Conservation (phyloP, 2,888 invertebrate species). For the Synergus japonicus region DNA sequence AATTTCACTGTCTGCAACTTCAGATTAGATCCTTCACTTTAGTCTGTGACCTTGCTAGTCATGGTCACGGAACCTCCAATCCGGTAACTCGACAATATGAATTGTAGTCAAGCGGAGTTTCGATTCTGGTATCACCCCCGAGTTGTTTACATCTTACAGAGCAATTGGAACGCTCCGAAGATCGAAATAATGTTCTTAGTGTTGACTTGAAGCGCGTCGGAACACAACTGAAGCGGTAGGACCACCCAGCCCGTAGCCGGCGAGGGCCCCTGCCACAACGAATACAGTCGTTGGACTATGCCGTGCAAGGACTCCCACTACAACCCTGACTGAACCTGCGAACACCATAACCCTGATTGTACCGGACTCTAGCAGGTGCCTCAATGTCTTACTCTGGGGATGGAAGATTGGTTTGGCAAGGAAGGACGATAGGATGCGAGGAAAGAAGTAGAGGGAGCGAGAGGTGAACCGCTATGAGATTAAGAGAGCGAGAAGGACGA, state of each 20-base stretch:
- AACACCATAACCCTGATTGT: constrained; percentile 67
- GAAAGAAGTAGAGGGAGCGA: constrained; percentile 41
- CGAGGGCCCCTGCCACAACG: constrained; percentile 66
- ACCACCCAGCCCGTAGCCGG: constrained; percentile 78
- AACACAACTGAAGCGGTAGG: constrained; percentile 77
- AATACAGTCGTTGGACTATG: constrained; percentile 74
- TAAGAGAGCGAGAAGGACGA: constrained; percentile 39
- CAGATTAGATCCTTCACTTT: background rate
- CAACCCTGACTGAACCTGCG: constrained; percentile 62
- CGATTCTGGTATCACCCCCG: background rate
- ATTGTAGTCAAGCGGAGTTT: background rate
- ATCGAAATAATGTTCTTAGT: constrained; percentile 69
- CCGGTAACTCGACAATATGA: background rate
- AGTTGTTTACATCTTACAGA: background rate
- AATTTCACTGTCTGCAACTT: constrained; percentile 19
- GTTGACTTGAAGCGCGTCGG: constrained; percentile 76
- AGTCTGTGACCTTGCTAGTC: background rate
- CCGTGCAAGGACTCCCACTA: constrained; percentile 73
- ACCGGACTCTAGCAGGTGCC: constrained; percentile 75
- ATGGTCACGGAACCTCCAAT: background rate
- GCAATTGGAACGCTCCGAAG: constrained; percentile 39
- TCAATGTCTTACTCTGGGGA: constrained; percentile 76
- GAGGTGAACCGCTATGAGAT: constrained; percentile 43
- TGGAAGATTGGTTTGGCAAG: constrained; percentile 72
- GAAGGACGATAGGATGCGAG: constrained; percentile 55